Base-by-base conservation (phyloP, 2,888 invertebrate genomes). In the Melanargia galathea region DNA sequence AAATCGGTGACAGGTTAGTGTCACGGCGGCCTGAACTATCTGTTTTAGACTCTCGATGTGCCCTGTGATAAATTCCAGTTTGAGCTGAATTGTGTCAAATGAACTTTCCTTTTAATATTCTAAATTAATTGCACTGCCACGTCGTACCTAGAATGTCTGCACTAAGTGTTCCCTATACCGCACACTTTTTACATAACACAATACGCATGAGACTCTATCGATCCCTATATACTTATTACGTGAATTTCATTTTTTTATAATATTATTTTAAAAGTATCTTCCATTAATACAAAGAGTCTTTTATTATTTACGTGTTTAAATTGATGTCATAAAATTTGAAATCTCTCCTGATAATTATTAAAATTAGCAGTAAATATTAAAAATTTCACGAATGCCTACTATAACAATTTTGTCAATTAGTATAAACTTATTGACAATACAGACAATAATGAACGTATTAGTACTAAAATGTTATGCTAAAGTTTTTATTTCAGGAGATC, bases 1-100 rank as follows among this genome's bases (percentile, higher is more conserved):
- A 89, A 84, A 75, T 83, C 90, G 73, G 90, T 88, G 90, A 85
- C 90, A 91, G 91, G 91, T 91, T 90, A 91, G 91, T 91, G 89
- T 89, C 90, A 89, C 88, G 72, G 76, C 74, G 81, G 85, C 84
- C 82, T 82, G 79, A 79, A 76, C 72, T 82, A 80, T 78, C 76
- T 84, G 82, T 82, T 73, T 69, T 81, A 81, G 77, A 80, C 71
- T 77, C 73, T 88, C 81, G 82, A 82, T 88, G 88, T 89, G 80
- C 81, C 82, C 84, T 82, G 71, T 63, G 79, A 71, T 73, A 65
- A 70, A 73, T 54, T 64, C 48, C 56, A 67, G 68, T 71, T 72
- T 71, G 73, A 75, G 74, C 76, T 79, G 73, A 71, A 70, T 75
- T 78, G 76, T 72, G 81, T 77, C 73, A 73, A 65, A 75, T 75